Evolutionary conservation across 2,113 vertebrate species (phyloP), one percentile per base, ranked within the genome.

Genomic region (Apeltes quadracus): DNA sequence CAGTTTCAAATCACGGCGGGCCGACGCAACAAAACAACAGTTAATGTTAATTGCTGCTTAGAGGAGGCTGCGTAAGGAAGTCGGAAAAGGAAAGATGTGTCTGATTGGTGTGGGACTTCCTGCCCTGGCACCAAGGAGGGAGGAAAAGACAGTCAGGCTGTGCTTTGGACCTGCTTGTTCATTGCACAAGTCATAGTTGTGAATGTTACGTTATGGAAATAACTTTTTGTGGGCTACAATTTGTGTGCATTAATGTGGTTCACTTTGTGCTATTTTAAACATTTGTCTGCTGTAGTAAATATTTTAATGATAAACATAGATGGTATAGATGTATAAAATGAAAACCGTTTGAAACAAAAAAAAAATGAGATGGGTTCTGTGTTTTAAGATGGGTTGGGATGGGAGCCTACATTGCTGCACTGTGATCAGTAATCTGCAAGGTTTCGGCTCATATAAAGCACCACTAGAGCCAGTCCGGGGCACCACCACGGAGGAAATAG

Each of bases 1-100:
- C 44, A 50, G 32, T 69, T 68, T n/a, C 14, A 16, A 75, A 34
- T 68, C 44, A 18, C 41, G 48, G 48, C 29, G 27, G 48, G 27
- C 4, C 23, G 12, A 43, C 14, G 11, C 22, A 32, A 53, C 51
- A 80, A 65, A 78, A 75, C 65, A 66, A 75, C 23, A 66, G 68
- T 68, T 67, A 23, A 29, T 72, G 29, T 22, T 82, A 67, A 77
- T 75, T 82, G 50, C 23, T 72, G 50, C 67, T 69, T 81, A 54
- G 39, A 44, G 65, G 65, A 67, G 59, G 44, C 15, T 69, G 43
- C 72, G 38, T 79, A 76, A 14, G 63, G 27, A 27, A 53, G 59
- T 57, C 6, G 25, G 57, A 62, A 75, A 46, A 10, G 66, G 59
- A 76, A 57, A 59, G 1, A 38, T 53, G 15, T 73, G 18, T 50